Conservation (phyloP, 2,888 invertebrate species). For the Cristatella mucedo region DNA sequence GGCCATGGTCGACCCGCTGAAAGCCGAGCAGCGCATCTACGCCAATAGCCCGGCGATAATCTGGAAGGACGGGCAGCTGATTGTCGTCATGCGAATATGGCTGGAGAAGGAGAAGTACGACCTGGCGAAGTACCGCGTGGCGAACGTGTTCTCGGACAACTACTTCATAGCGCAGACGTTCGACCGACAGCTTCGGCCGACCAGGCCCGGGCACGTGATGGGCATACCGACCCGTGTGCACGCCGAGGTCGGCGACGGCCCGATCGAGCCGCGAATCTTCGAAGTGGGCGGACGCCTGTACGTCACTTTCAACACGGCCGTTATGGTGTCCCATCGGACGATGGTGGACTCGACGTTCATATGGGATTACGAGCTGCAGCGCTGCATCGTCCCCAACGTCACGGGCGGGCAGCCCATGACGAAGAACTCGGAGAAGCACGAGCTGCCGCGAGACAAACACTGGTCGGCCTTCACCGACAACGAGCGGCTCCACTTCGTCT, state of each 20-base stretch:
- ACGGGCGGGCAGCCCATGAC: constrained; percentile 17
- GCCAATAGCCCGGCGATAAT: constrained; percentile 19
- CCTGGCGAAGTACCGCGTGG: not conserved
- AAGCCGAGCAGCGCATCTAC: constrained; percentile 15
- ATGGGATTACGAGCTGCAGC: constrained; percentile 3
- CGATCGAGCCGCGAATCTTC: constrained; percentile 15
- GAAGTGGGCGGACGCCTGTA: not conserved
- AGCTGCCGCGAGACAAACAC: constrained; percentile 19
- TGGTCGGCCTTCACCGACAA: constrained; percentile 14
- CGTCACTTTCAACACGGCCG: constrained; percentile 2
- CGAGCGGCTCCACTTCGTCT: constrained; percentile 17
- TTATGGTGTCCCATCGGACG: not conserved
- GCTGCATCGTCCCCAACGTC: constrained; percentile 16
- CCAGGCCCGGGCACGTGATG: constrained; percentile 15
- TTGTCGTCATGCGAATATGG: constrained; percentile 18
- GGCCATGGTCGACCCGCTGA: constrained; percentile 14
- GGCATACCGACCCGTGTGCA: constrained; percentile 17
- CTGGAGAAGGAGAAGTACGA: constrained; percentile 17
- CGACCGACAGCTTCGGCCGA: constrained; percentile 15
- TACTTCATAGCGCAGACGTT: constrained; percentile 18
- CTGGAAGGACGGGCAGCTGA: constrained; percentile 15
- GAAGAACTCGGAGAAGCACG: constrained; percentile 12
- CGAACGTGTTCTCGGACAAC: constrained; percentile 19
- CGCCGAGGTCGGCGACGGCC: constrained; percentile 18
- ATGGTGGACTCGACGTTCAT: constrained; percentile 5